Percentiles rank a stretch among this genome's conserved stretches.
These are phyloP conservation scores for Vultur gryphus DNA, from an alignment of 2,797 vertebrate genomes.

Conservation along the genomic window DNA sequence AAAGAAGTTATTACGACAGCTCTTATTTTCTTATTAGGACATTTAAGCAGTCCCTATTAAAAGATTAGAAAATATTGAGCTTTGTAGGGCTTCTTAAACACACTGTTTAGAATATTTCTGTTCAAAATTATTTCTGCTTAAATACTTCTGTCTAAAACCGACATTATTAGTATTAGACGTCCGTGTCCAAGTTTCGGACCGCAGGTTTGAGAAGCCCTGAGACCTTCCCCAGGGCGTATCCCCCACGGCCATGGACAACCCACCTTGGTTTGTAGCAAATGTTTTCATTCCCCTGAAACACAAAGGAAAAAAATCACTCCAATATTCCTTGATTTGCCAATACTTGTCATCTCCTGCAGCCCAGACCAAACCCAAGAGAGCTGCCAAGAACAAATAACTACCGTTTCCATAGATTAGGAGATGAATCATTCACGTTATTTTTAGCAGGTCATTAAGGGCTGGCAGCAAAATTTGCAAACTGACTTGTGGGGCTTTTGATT, in stretches of 20 bases:
- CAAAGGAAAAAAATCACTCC: background rate
- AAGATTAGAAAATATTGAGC: background rate
- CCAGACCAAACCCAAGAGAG: background rate
- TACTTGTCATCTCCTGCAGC: background rate
- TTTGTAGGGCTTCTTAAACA: background rate
- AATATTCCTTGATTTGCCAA: background rate
- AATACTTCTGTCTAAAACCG: background rate
- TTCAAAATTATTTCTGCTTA: background rate
- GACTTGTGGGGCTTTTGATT: background rate
- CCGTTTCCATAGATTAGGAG: background rate
- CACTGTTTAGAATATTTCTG: background rate
- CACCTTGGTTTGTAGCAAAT: background rate
- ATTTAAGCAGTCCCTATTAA: background rate
- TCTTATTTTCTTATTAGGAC: background rate
- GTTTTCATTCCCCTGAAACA: background rate
- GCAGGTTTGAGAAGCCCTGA: background rate
- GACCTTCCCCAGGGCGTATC: too few relatives aligned
- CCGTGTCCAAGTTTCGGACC: rapidly evolving
- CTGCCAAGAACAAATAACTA: slow-evolving; percentile 9
- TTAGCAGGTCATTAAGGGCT: slow-evolving; percentile 46
- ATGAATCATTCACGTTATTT: slow-evolving; percentile 34
- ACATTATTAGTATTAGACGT: rapidly evolving
- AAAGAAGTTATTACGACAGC: background rate
- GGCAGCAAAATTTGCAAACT: background rate
- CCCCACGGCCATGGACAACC: rapidly evolving